Base-by-base conservation (phyloP, 2,888 invertebrate species). In the Crepidodera aurea region DNA sequence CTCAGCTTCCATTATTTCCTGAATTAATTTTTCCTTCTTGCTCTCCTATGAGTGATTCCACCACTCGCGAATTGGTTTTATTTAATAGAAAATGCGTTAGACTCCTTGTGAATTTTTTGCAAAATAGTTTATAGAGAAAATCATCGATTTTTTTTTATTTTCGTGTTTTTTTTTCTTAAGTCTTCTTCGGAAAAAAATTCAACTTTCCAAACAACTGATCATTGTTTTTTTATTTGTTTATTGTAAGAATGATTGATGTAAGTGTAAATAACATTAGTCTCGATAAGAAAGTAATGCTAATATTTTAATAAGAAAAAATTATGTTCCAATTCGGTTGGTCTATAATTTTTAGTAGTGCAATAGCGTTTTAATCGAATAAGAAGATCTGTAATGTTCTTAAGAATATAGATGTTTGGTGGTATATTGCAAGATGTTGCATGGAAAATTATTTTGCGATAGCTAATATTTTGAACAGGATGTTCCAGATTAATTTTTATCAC, bases 11-110 rank as follows among this genome's bases (percentile, higher is more conserved):
- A 87, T 15, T 18, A 75, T 73, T 65, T 84, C 83, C 66, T 85
- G 84, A 6, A 90, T 85, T 69, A 83, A 83, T 70, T 87, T 84
- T 65, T 90, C 87, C 67, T 85, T 87, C 56, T 84, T 85, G 39
- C 82, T 81, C 51, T 83, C 81, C 19, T n/a, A n/a, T n/a, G n/a
- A n/a, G n/a, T n/a, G n/a, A n/a, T n/a, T n/a, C n/a, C n/a, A n/a
- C n/a, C n/a, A n/a, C n/a, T n/a, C n/a, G n/a, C n/a, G n/a, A n/a
- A n/a, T n/a, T n/a, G n/a, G n/a, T n/a, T n/a, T n/a, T n/a, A n/a
- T n/a, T n/a, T n/a, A n/a, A n/a, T n/a, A n/a, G n/a, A n/a, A n/a
- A n/a, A n/a, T n/a, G n/a, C n/a, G n/a, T n/a, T n/a, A n/a, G n/a
- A n/a, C n/a, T n/a, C n/a, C n/a, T n/a, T n/a, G n/a, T n/a, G n/a